Evolutionary conservation across 2,113 vertebrate species (phyloP), one percentile per base, ranked within the genome.

Genomic region (Castor canadensis): DNA sequence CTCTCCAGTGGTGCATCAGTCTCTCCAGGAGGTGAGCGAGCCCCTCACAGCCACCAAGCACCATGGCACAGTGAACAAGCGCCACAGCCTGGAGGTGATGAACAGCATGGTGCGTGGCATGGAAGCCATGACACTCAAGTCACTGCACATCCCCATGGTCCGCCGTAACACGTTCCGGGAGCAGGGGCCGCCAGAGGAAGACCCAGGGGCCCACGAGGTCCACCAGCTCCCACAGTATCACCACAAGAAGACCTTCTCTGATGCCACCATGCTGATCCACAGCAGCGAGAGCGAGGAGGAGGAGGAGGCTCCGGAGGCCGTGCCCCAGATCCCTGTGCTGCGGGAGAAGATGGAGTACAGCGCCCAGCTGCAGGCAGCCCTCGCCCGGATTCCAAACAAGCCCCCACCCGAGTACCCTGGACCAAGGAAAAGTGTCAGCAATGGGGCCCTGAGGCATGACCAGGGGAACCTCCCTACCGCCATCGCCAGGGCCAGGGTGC

Each of bases 231-330:
- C 98, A 54, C 97, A 97, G 64, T 99, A 99, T 95, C 99, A 99
- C 96, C 99, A 99, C 98, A 99, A 99, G 97, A 99, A 99, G 98
- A 99, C 99, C 0, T 98, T 99, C 92, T 99, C 99, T 0, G 99
- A 99, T 7, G 99, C 99, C 93, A 99, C 99, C 0, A 99, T 99
- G 99, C 98, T 99, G 69, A 99, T 99, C 97, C 99, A 99, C 97
- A 99, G 99, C 98, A 99, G 99, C 0, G 99, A 99, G 96, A 99
- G 99, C 0, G 99, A 99, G 96, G 97, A 97, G 77, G 98, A 98
- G 30, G 98, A 98, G 49, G 98, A 98, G 86, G 58, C 98, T 1
- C 97, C 99, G 0, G 98, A 98, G 16, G 95, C 99, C 2, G 98
- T 98, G 73, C 98, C 99, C 0, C 99, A 91, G 62, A 99, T 99